Evolutionary conservation across 2,113 vertebrate genomes (phyloP).

Genomic region (Crotophaga sulcirostris): DNA sequence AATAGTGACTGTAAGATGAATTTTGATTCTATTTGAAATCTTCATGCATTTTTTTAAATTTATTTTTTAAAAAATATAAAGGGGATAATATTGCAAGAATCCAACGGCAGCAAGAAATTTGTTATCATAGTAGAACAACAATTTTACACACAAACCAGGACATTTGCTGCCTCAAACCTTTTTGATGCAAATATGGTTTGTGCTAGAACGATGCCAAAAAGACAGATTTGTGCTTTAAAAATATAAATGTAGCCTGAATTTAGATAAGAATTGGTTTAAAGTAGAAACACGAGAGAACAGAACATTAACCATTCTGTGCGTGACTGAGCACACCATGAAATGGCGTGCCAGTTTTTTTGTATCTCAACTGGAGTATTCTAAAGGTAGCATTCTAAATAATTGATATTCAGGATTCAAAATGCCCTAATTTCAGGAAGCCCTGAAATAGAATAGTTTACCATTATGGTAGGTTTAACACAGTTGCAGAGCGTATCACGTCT

Average conservation of each 20-base stretch:
- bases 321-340: not conserved
- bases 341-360: not conserved
- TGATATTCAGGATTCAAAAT: not conserved
- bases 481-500: not conserved
- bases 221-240: not conserved
- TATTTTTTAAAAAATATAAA: not conserved
- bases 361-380: not conserved
- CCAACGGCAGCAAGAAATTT: not conserved
- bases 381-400: not conserved
- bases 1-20: conserved; percentile 7
- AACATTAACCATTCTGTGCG: not conserved
- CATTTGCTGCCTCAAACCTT: not conserved
- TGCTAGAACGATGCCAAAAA: not conserved
- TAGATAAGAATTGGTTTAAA: conserved; percentile 4
- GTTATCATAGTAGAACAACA: not conserved
- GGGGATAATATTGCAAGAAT: not conserved
- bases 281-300: not conserved
- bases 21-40: not conserved
- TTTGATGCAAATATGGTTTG: not conserved
- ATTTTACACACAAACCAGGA: not conserved
- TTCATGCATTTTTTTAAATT: not conserved
- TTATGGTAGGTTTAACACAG: not conserved
- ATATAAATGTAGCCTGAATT: not conserved
- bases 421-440: not conserved
- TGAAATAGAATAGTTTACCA: not conserved